These are phyloP conservation scores for Papilio dardanus DNA, from an alignment of 1,140 invertebrate species.

Conservation along the genomic window DNA sequence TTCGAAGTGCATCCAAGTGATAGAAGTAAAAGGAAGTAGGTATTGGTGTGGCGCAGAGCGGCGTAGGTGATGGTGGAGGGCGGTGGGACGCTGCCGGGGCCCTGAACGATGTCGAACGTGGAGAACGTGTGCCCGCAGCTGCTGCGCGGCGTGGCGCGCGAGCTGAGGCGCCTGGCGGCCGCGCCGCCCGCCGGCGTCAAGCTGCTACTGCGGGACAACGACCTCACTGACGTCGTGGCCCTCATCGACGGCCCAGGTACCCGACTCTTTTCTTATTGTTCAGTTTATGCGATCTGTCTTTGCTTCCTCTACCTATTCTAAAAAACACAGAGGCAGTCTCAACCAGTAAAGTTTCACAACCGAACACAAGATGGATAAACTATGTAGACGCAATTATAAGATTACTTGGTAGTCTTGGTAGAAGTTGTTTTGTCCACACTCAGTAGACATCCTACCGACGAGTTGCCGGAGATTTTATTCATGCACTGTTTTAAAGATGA, in stretches of 20 bases:
- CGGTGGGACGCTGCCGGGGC: slow-evolving; percentile 28
- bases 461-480: no score
- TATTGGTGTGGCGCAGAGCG: neutral
- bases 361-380: no score
- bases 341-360: no score
- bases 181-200: slow-evolving; percentile 68
- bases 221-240: slow-evolving; percentile 67
- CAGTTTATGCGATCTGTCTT: no score
- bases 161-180: slow-evolving; percentile 64
- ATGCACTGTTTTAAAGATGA: no score
- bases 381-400: no score
- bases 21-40: neutral
- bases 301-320: no score
- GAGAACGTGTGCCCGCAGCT: slow-evolving; percentile 76
- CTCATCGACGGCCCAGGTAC: slow-evolving; percentile 72
- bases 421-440: no score
- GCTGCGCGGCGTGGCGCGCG: slow-evolving; percentile 62
- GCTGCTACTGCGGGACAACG: slow-evolving; percentile 66
- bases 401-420: no score
- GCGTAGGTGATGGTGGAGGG: slow-evolving; percentile 36
- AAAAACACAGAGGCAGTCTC: no score
- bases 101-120: slow-evolving; percentile 66
- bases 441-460: no score
- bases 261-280: no score
- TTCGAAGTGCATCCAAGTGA: neutral